These are phyloP conservation scores for Mythimna albipuncta DNA, from an alignment of 2,888 invertebrate species.

Conservation along the genomic window DNA sequence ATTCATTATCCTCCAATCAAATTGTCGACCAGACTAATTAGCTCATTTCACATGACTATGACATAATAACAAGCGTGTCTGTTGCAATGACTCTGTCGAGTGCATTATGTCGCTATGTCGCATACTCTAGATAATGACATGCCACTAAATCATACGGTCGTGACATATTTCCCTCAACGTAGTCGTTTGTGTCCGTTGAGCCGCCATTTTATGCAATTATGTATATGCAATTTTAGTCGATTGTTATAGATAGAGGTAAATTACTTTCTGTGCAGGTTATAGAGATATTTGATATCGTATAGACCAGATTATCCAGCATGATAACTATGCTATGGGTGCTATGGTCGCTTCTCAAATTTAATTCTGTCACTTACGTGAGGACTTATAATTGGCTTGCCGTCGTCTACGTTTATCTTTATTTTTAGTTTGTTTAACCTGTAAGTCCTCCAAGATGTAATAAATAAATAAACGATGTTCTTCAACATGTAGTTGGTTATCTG, in stretches of 20 bases:
- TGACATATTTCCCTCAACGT: slow-evolving; percentile 40
- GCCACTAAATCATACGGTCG: slow-evolving; percentile 35
- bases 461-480: too few relatives aligned
- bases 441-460: too few relatives aligned
- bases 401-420: too few relatives aligned
- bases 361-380: too few relatives aligned
- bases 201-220: slow-evolving; percentile 36
- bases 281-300: background rate
- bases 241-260: background rate
- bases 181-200: slow-evolving; percentile 1
- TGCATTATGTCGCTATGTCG: slow-evolving; percentile 14
- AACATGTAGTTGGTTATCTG: background rate
- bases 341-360: too few relatives aligned
- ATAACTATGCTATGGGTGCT: too few relatives aligned
- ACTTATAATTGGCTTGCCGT: too few relatives aligned
- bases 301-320: too few relatives aligned
- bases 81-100: slow-evolving; percentile 15
- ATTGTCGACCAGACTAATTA: background rate
- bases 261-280: background rate
- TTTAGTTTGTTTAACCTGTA: too few relatives aligned
- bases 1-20: slow-evolving; percentile 10
- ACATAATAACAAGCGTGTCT: slow-evolving; percentile 9
- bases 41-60: slow-evolving; percentile 14
- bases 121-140: slow-evolving; percentile 26
- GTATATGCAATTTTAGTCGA: background rate